Base-by-base conservation (phyloP, 2,797 vertebrate genomes). In the Eutrigla gurnardus region DNA sequence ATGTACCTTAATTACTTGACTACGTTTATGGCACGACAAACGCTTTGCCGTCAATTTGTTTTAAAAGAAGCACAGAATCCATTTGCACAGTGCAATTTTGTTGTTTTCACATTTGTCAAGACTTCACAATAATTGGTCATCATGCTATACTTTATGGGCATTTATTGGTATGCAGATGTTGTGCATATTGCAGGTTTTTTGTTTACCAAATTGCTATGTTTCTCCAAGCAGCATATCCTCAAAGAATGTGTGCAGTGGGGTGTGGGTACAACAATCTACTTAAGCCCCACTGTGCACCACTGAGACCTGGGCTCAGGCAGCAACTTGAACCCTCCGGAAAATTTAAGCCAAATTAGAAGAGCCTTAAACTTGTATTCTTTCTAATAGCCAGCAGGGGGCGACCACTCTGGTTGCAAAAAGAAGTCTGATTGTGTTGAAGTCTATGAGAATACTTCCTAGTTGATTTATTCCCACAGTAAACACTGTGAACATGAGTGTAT, bases 241-340 rank as follows among this genome's bases (percentile, higher is more conserved):
- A 0, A 42, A 32, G 54, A 53, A 59, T 3, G 32, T 12, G 35
- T 66, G 7, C 36, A 40, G n/a, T 50, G 17, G 13, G n/a, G 12
- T 64, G 60, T 15, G 53, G 47, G 60, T 37, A 64, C 47, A 46
- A 52, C 81, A 61, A 80, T 78, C 52, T 55, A 52, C 33, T 81
- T 36, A 72, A 72, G 58, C 53, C 40, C 37, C 60, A 45, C 39
- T n/a, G 15, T 50, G 65, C 42, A 72, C n/a, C 75, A 55, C 43
- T 72, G 63, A 57, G 37, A 25, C 11, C 25, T 54, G 53, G 46
- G 57, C 42, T 53, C 25, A 33, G 3, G 12, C 5, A 12, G 50
- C 32, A 53, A 53, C 25, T 25, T 25, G 25, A 25, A 25, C 25
- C 1, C 50, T 53, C 25, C 12, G 12, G 5, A 53, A 33, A 6